These are phyloP conservation scores for Pao palembangensis DNA, from an alignment of 2,113 vertebrate species.

Conservation along the genomic window DNA sequence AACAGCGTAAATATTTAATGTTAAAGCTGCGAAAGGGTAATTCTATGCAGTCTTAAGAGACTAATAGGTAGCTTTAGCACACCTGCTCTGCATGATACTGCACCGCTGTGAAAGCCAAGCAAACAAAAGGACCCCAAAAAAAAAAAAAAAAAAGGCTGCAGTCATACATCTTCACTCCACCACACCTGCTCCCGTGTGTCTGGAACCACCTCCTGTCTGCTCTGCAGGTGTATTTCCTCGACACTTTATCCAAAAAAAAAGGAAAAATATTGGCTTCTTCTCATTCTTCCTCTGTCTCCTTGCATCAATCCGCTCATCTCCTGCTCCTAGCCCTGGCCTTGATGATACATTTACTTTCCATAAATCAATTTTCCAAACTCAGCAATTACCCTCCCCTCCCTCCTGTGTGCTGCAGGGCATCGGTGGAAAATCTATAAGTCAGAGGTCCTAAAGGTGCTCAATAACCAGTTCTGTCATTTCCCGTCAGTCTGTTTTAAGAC, in stretches of 20 bases:
- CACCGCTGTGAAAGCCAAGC: slow-evolving; percentile 5
- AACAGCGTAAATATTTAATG: slow-evolving; percentile 20
- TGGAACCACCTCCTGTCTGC: slow-evolving; percentile 48
- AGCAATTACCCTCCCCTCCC: slow-evolving; percentile 38
- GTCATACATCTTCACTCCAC: slow-evolving; percentile 44
- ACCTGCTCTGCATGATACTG: slow-evolving; percentile 9
- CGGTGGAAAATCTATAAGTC: slow-evolving; percentile 52
- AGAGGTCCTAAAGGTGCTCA: slow-evolving; percentile 47
- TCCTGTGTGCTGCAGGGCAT: slow-evolving; percentile 12
- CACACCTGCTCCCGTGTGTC: slow-evolving; percentile 52
- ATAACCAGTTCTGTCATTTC: slow-evolving; percentile 48
- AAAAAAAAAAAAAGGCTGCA: slow-evolving; percentile 26
- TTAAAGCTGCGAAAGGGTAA: slow-evolving; percentile 7
- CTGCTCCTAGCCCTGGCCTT: slow-evolving; percentile 9
- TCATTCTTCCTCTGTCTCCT: slow-evolving; percentile 16
- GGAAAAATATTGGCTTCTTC: slow-evolving; percentile 1
- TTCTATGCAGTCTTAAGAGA: slow-evolving; percentile 17
- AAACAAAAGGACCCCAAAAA: slow-evolving; percentile 14
- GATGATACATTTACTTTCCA: slow-evolving; percentile 60
- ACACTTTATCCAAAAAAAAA: slow-evolving; percentile 48
- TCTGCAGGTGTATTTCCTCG: slow-evolving; percentile 59
- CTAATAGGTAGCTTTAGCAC: slow-evolving; percentile 12
- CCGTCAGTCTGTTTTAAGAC: slow-evolving; percentile 22
- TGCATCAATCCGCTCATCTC: slow-evolving; percentile 5
- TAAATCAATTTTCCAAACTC: slow-evolving; percentile 59